phyloP scores from a whole-genome alignment of 2,888 invertebrate species.

The Chrysolina americana region DNA sequence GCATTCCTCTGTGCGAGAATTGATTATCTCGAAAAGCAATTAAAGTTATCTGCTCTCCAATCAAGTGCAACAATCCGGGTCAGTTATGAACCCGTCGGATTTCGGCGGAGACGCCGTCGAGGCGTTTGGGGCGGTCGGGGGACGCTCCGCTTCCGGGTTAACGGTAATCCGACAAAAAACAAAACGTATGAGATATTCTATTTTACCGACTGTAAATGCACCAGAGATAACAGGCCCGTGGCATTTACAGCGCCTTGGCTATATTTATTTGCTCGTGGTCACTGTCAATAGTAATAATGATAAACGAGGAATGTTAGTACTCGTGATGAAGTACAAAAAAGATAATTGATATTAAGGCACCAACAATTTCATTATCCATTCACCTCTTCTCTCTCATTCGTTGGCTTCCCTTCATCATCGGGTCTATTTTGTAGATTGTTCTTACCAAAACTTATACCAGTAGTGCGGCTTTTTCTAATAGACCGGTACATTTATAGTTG shows the following conservation, averaged over 20 bases:
- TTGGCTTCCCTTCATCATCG: no score
- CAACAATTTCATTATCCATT: no score
- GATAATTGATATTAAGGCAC: no score
- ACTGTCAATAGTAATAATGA: neutral
- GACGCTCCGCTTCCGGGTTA: constrained; percentile 22
- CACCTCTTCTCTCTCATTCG: no score
- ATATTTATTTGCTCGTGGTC: constrained; percentile 1
- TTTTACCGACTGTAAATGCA: neutral
- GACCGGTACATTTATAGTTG: no score
- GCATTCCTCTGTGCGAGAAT: constrained; percentile 54
- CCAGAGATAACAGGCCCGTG: neutral
- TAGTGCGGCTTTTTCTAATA: no score
- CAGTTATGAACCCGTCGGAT: constrained; percentile 31
- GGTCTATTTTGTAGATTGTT: no score
- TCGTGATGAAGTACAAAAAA: neutral
- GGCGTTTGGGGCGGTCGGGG: constrained; percentile 19
- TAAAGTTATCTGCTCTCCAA: constrained; percentile 48
- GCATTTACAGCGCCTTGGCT: neutral
- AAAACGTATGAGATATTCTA: neutral
- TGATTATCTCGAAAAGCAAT: constrained; percentile 48
- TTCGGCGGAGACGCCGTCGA: neutral
- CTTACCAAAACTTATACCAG: no score
- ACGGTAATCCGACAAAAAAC: neutral
- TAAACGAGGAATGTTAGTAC: neutral
- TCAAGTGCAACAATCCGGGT: constrained; percentile 41